These are phyloP conservation scores for Microhierax caerulescens DNA, from an alignment of 2,797 vertebrate genomes.

Conservation along the genomic window DNA sequence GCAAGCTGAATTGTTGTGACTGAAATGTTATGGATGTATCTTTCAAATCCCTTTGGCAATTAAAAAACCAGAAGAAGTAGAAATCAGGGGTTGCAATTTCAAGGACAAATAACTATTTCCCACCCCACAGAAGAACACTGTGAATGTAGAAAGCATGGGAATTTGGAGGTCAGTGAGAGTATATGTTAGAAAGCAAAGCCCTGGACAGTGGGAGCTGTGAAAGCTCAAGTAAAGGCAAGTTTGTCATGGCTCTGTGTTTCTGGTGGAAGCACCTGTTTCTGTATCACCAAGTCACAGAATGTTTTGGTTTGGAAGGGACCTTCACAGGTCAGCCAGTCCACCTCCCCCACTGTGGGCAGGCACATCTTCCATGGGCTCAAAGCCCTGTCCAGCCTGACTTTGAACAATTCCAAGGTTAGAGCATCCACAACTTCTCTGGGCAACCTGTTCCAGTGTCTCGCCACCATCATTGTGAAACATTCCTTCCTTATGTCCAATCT, in stretches of 20 bases:
- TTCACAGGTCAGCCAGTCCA: background rate
- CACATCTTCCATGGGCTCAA: background rate
- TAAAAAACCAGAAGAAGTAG: background rate
- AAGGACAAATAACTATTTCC: background rate
- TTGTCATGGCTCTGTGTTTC: background rate
- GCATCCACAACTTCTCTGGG: background rate
- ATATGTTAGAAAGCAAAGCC: background rate
- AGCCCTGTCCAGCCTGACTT: rapidly evolving
- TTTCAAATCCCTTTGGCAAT: background rate
- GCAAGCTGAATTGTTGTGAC: background rate
- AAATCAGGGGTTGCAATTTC: background rate
- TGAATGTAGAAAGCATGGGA: background rate
- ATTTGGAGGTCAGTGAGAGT: background rate
- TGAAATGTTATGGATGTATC: background rate
- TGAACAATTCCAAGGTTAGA: background rate
- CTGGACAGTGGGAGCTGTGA: background rate
- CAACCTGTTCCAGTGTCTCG: rapidly evolving
- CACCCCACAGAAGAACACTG: background rate
- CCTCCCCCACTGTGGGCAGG: rapidly evolving
- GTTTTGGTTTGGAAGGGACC: background rate
- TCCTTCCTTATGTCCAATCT: background rate
- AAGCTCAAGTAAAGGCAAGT: background rate
- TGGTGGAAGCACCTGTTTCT: background rate
- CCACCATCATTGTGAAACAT: background rate
- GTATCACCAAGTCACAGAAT: background rate